These are phyloP conservation scores for Synchiropus splendidus DNA, from an alignment of 2,113 vertebrate species.

Conservation along the genomic window DNA sequence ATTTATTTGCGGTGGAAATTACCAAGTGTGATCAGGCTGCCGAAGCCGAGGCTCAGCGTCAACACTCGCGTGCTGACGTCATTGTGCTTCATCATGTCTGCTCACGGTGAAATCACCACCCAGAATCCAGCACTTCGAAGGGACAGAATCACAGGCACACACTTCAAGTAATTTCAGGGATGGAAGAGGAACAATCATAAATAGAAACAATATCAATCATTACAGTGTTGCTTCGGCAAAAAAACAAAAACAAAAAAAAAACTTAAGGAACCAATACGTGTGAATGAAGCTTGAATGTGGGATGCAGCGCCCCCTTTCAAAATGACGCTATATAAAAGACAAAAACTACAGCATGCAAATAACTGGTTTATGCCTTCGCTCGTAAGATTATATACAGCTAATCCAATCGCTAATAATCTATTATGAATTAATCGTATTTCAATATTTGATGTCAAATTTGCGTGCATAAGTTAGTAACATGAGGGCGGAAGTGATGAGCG, in stretches of 20 bases:
- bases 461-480: no score
- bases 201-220: conserved; percentile 5
- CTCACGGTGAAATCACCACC: no score
- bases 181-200: conserved; percentile 26
- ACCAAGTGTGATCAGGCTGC: conserved; percentile 29
- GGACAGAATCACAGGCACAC: conserved; percentile 31
- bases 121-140: neutral
- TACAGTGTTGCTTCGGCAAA: conserved; percentile 1
- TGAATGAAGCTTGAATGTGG: conserved; percentile 11
- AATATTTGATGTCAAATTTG: no score
- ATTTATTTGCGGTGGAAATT: conserved; percentile 57
- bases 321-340: no score
- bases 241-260: conserved; percentile 1
- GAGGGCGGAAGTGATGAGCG: no score
- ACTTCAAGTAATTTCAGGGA: conserved; percentile 70
- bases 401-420: no score
- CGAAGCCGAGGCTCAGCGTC: neutral
- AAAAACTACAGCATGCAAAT: no score
- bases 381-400: no score
- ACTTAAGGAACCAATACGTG: conserved; percentile 18
- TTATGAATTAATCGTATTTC: no score
- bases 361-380: no score
- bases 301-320: conserved; percentile 9
- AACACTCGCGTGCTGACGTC: no score
- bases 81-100: no score